A percentile compares a stretch with the other conserved stretches of the same genome.
Conservation (phyloP, 1,140 invertebrate genomes). For the Zaprionus ghesquierei region DNA sequence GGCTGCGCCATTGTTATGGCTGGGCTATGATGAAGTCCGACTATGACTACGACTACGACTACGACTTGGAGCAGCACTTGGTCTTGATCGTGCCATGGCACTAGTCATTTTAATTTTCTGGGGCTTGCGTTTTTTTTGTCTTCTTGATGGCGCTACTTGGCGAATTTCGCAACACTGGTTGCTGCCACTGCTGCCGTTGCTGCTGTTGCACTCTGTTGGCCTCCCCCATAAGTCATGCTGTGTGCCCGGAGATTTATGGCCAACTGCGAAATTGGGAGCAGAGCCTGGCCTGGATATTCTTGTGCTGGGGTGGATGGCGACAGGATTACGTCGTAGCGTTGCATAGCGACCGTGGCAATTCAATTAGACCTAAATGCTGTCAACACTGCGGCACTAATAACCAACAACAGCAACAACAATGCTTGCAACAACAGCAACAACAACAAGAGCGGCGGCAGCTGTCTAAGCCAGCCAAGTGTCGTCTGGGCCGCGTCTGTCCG, state of each 20-base stretch:
- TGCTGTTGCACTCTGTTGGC: not conserved
- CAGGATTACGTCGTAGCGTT: slow-evolving; percentile 43
- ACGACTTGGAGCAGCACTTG: slow-evolving; percentile 43
- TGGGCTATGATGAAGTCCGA: slow-evolving; percentile 26
- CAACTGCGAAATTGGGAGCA: slow-evolving; percentile 62
- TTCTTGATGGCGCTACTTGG: slow-evolving; percentile 44
- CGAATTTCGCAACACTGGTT: slow-evolving; percentile 64
- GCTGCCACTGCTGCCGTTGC: not conserved
- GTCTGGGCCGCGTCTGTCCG: slow-evolving; percentile 45
- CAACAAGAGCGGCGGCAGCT: slow-evolving; percentile 17
- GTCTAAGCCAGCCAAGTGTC: slow-evolving; percentile 43
- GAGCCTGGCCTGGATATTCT: slow-evolving; percentile 13
- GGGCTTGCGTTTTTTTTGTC: slow-evolving; percentile 45
- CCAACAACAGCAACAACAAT: slow-evolving; percentile 9
- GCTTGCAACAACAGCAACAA: slow-evolving; percentile 29
- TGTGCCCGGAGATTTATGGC: slow-evolving; percentile 66
- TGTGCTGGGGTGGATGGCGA: slow-evolving; percentile 24
- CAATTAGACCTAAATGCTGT: slow-evolving; percentile 78
- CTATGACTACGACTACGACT: not conserved
- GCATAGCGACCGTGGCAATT: slow-evolving; percentile 57
- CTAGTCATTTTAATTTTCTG: slow-evolving; percentile 78
- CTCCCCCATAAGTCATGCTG: slow-evolving; percentile 60
- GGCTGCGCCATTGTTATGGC: slow-evolving; percentile 59
- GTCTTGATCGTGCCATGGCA: slow-evolving; percentile 76
- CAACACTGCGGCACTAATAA: slow-evolving; percentile 67